Evolutionary conservation across 2,113 vertebrate genomes (phyloP).

Genomic region (Leptobrachium ailaonicum): DNA sequence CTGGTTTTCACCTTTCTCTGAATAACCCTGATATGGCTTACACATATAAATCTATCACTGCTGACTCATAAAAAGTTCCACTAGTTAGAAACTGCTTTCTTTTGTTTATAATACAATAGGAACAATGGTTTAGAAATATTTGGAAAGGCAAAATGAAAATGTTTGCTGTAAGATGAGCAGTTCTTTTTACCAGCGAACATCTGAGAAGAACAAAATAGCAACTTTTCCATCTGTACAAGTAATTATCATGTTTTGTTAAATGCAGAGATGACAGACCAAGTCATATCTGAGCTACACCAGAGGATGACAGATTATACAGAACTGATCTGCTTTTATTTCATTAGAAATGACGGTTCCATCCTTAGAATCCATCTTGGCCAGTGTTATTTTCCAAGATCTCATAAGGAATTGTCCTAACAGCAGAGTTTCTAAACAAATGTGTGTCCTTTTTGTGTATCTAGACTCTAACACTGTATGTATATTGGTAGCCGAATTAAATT

Average conservation of each 20-base stretch:
- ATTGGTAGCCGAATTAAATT: no score
- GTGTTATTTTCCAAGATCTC: no score
- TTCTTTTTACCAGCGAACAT: neutral
- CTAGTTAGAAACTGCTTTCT: neutral
- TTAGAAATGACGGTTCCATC: neutral
- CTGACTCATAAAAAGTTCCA: neutral
- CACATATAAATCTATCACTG: no score
- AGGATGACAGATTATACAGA: neutral
- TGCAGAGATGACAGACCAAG: neutral
- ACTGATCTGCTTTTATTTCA: neutral
- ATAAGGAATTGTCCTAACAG: no score
- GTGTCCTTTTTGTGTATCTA: no score
- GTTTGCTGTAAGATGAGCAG: neutral
- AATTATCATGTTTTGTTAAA: neutral
- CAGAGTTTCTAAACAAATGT: no score
- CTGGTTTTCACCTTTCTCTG: no score
- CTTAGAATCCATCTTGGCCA: neutral
- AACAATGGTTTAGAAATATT: neutral
- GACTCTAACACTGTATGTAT: no score
- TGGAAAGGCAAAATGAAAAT: neutral
- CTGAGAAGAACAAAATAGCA: neutral
- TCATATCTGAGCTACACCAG: neutral
- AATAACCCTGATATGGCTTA: no score
- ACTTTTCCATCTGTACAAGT: neutral
- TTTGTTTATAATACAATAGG: neutral